Base-by-base conservation (phyloP, 1,140 invertebrate species). In the Frieseomelitta varia region DNA sequence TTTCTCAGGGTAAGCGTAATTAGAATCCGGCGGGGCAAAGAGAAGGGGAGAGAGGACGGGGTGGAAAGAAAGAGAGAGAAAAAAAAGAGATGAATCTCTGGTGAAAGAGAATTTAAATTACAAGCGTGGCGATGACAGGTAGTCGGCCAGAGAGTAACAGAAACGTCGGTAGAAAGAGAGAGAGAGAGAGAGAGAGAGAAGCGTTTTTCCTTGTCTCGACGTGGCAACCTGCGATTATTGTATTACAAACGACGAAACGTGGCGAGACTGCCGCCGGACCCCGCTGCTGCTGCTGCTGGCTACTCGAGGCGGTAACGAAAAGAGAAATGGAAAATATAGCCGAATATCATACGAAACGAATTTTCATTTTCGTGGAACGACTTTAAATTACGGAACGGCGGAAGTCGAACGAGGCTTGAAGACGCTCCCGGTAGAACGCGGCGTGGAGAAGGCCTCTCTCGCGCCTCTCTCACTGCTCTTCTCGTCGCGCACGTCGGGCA, bases 101-200 rank as follows among this genome's bases (percentile, higher is more conserved):
- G 51, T 67, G 39, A 61, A 61, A 55, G 67, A 56, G 81, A 84
- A 69, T 84, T 84, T 84, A 84, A 79, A 84, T 84, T 84, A 79
- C 81, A 27, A 69, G 75, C 75, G 75, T 84, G 81, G 39, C 75
- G n/a, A 71, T 79, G 81, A 79, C 81, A 84, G 81, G 75, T 79
- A 83, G 55, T 14, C n/a, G 0, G 27, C 10, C 4, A n/a, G 55
- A 21, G 63, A 53, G 39, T 47, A 61, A 51, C 17, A 24, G 76
- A 27, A 51, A 30, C 24, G 51, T 14, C 61, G 15, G 6, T 14
- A 14, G n/a, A 14, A n/a, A 63, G 24, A 63, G n/a, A 27, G 61
- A 17, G 14, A 27, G 67, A 27, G 61, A 68, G 39, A 55, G 56
- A 6, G 14, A 19, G 8, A 3, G 8, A 14, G 15, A 14, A 21